Base-by-base conservation (phyloP, 2,888 invertebrate genomes). In the Plagodis pulveraria region DNA sequence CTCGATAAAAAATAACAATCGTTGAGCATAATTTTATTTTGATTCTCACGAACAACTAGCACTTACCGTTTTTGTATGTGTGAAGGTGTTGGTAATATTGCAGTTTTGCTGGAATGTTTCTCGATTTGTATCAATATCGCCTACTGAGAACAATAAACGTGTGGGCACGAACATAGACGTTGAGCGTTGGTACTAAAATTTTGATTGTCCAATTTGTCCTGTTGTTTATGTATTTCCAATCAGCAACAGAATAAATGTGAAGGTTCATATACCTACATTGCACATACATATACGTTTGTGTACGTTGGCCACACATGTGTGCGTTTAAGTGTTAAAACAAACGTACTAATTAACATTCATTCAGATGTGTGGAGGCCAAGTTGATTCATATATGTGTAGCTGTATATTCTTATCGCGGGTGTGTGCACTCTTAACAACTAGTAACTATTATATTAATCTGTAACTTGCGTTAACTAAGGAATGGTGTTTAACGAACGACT, bases 271-370 rank as follows among this genome's bases (percentile, higher is more conserved):
- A 43, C 12, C 9, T 42, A 42, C 10, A 12, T 7, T 40, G 48
- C 36, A 11, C 11, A 36, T 36, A 36, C n/a, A 8, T 6, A 64
- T 63, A 56, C 66, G 58, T 75, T 71, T 55, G 65, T 56, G 66
- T 10, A 2, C 10, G 40, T 67, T 63, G 62, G 63, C 70, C 71
- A 71, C 70, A 72, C 71, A 70, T 66, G 66, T 72, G 70, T 75
- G 75, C 78, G 80, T 84, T 71, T 72, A 81, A 81, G 83, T 83
- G 83, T 82, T 84, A 83, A 86, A 86, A 89, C 87, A 86, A 87
- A 86, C 84, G 83, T 81, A 88, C 84, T 89, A 89, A 90, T 89
- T 89, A 89, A 84, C 90, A 83, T 86, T 80, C 85, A 89, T 89
- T 89, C 87, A 83, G 74, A 78, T 85, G 87, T 86, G 86, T 84